Conservation (phyloP, 1,140 invertebrate genomes). For the Apis florea region DNA sequence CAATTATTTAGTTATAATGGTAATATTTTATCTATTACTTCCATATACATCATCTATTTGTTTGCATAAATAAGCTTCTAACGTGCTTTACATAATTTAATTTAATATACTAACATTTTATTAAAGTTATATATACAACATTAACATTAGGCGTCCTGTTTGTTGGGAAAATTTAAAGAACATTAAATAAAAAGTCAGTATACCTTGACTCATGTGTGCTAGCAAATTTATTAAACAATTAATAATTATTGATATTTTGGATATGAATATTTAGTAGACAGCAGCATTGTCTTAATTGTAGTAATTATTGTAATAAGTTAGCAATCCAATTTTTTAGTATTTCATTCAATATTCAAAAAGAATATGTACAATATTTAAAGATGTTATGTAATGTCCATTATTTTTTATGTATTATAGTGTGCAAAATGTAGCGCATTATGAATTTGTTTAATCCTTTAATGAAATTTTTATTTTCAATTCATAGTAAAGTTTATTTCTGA, state of each 20-base stretch:
- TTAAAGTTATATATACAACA: slow-evolving; percentile 33
- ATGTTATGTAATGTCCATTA: slow-evolving; percentile 12
- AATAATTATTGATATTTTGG: slow-evolving; percentile 25
- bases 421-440: slow-evolving; percentile 10
- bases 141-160: slow-evolving; percentile 60
- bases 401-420: slow-evolving; percentile 34
- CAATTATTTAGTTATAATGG: not conserved
- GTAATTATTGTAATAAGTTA: slow-evolving; percentile 17
- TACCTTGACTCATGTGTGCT: slow-evolving; percentile 57
- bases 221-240: slow-evolving; percentile 28
- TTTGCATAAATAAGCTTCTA: slow-evolving; percentile 60
- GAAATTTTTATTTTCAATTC: slow-evolving; percentile 32
- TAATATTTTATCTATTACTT: slow-evolving; percentile 22
- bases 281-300: slow-evolving; percentile 12
- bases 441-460: slow-evolving; percentile 16
- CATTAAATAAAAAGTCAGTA: slow-evolving; percentile 32
- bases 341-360: slow-evolving; percentile 5
- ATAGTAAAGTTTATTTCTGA: slow-evolving; percentile 59
- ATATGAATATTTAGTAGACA: slow-evolving; percentile 46
- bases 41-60: slow-evolving; percentile 49
- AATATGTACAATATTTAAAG: slow-evolving; percentile 3
- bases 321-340: slow-evolving; percentile 7
- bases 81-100: slow-evolving; percentile 56
- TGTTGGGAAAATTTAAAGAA: slow-evolving; percentile 51
- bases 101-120: slow-evolving; percentile 47